Percentiles rank a stretch among this genome's conserved stretches.
phyloP scores from a whole-genome alignment of 2,113 vertebrate species.

The Pithys albifrons region DNA sequence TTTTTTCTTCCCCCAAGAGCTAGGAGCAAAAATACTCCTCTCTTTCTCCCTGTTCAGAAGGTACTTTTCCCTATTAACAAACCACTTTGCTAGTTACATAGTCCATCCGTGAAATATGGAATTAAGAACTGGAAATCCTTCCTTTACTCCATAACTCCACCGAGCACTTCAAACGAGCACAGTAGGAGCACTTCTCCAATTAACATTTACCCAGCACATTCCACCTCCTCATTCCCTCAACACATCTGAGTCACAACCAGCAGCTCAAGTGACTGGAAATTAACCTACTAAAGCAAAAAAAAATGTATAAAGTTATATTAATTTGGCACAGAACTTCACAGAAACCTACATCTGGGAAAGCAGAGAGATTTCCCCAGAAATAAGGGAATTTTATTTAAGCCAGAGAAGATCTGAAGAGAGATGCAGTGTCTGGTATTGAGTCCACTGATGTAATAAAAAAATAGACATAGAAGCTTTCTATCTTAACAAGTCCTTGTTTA shows the following conservation, averaged over 20 bases:
- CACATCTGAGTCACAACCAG: constrained; percentile 10
- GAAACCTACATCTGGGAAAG: background rate
- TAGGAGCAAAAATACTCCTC: background rate
- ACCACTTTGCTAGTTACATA: background rate
- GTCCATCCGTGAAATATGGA: background rate
- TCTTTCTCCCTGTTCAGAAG: background rate
- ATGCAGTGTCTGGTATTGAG: background rate
- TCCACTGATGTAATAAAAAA: rapidly evolving
- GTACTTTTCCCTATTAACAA: background rate
- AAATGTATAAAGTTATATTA: background rate
- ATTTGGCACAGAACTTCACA: background rate
- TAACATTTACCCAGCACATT: constrained; percentile 40
- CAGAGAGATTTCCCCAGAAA: background rate
- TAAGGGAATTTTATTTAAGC: background rate
- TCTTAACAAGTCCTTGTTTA: background rate
- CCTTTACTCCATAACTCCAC: background rate
- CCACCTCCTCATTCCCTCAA: constrained; percentile 20
- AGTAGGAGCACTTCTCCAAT: constrained; percentile 5
- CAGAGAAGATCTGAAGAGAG: background rate
- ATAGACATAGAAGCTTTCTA: too few relatives aligned
- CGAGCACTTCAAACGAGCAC: background rate
- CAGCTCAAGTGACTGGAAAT: constrained; percentile 2
- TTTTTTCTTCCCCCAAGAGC: rapidly evolving
- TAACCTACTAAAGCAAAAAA: background rate
- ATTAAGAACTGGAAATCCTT: background rate